A percentile compares a stretch with the other conserved stretches of the same genome.
phyloP scores from a whole-genome alignment of 2,888 invertebrate species.

The Diarsia rubi region DNA sequence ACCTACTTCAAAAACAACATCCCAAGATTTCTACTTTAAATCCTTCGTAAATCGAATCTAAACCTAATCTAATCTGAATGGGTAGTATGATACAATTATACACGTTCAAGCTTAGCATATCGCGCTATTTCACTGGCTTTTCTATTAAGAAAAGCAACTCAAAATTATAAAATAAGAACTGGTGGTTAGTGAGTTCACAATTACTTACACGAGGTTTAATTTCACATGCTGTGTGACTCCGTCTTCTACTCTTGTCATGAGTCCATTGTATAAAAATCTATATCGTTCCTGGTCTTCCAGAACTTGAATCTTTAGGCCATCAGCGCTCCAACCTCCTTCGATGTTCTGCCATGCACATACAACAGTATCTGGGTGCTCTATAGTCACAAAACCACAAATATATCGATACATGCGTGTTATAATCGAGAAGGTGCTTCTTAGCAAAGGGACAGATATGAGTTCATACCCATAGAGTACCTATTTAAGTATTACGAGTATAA shows the following conservation, averaged over 20 bases:
- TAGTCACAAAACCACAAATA: constrained; percentile 44
- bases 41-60: neutral
- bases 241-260: constrained; percentile 88
- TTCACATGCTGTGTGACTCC: constrained; percentile 79
- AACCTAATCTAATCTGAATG: neutral
- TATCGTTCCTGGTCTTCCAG: constrained; percentile 91
- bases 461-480: neutral
- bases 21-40: neutral
- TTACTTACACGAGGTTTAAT: constrained; percentile 92
- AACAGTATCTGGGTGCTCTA: constrained; percentile 90
- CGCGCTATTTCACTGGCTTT: neutral
- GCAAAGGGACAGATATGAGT: neutral
- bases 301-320: constrained; percentile 91
- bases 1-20: neutral
- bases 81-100: neutral
- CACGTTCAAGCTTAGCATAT: neutral
- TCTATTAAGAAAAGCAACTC: neutral
- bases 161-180: neutral
- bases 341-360: constrained; percentile 79
- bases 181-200: neutral
- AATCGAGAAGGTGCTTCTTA: neutral
- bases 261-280: constrained; percentile 93
- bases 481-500: too few relatives aligned
- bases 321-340: constrained; percentile 89
- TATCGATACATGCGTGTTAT: neutral